Evolutionary conservation across 1,140 invertebrate genomes (phyloP).

Genomic region (Zaprionus vittiger): DNA sequence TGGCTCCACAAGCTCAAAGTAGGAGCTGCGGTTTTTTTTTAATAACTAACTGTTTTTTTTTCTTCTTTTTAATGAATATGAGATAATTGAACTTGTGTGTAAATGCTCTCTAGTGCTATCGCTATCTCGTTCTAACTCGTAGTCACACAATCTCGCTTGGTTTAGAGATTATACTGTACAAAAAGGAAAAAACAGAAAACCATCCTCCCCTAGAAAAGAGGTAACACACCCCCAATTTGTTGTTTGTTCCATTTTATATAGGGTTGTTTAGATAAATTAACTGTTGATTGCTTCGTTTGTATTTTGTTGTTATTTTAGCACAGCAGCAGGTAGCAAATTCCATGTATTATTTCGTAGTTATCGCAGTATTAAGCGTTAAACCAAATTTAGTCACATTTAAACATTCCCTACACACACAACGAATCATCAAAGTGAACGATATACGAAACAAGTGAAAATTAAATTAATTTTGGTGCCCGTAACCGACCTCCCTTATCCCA

Average conservation of each 20-base stretch:
- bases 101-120: conserved; percentile 1
- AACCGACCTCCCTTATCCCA: background rate
- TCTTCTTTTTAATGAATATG: background rate
- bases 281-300: conserved; percentile 16
- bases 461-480: background rate
- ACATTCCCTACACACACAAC: conserved; percentile 29
- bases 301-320: conserved; percentile 20
- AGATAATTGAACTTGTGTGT: conserved; percentile 17
- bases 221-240: conserved; percentile 5
- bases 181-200: background rate
- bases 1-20: conserved; percentile 51
- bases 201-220: background rate
- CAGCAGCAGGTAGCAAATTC: conserved; percentile 24
- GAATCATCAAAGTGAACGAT: conserved; percentile 5
- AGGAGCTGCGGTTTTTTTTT: conserved; percentile 21
- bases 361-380: conserved; percentile 77
- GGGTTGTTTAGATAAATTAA: conserved; percentile 3
- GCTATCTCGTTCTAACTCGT: background rate
- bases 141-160: background rate
- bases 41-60: conserved; percentile 24
- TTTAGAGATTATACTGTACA: conserved; percentile 1
- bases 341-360: conserved; percentile 43
- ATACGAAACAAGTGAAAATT: conserved; percentile 11
- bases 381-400: conserved; percentile 56
- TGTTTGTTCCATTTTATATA: conserved; percentile 7